Conservation (phyloP, 2,113 vertebrate genomes). For the Hydropotes inermis region DNA sequence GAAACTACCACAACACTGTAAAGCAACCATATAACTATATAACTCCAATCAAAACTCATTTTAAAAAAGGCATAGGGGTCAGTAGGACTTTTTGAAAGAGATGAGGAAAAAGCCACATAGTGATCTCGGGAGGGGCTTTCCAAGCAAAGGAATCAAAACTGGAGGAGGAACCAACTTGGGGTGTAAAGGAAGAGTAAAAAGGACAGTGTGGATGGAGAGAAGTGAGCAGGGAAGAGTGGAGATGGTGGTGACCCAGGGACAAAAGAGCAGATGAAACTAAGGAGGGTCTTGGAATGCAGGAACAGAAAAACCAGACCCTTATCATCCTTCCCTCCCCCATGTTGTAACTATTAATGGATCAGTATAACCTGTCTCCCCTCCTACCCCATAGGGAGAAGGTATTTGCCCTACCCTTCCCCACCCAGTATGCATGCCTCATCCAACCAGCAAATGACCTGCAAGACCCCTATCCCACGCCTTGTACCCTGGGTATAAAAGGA, state of each 20-base stretch:
- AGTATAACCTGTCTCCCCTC: neutral
- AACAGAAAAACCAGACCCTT: neutral
- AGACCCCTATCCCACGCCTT: neutral
- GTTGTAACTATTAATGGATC: neutral
- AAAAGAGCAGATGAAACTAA: neutral
- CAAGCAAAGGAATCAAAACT: neutral
- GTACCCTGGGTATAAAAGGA: neutral
- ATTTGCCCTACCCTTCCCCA: neutral
- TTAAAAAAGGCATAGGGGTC: neutral
- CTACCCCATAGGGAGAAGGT: neutral
- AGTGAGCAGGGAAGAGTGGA: neutral
- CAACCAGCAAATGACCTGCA: neutral
- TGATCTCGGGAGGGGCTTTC: neutral
- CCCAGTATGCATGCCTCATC: neutral
- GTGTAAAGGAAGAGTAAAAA: neutral
- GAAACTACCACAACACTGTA: neutral
- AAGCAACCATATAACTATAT: neutral
- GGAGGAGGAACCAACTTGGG: neutral
- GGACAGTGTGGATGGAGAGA: neutral
- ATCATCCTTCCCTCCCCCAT: neutral
- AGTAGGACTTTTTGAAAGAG: neutral
- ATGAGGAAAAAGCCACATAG: neutral
- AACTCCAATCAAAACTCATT: neutral
- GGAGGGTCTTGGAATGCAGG: neutral
- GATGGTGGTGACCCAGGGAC: neutral